Evolutionary conservation across 2,113 vertebrate genomes (phyloP), one percentile per base, ranked within the genome.

Genomic region (Tachysurus fulvidraco): DNA sequence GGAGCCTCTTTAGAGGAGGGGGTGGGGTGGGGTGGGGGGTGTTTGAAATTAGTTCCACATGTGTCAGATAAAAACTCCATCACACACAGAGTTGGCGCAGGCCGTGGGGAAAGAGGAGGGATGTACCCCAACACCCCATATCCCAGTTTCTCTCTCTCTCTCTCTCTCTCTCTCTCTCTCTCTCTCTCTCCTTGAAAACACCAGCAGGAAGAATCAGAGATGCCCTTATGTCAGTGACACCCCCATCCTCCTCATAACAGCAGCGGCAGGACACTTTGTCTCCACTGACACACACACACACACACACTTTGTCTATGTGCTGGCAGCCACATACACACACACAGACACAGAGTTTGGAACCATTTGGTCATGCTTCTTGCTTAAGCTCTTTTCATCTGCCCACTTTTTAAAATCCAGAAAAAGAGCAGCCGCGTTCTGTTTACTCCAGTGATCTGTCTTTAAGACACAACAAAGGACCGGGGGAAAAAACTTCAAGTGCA

Each of bases 1-100:
- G 41, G 83, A 84, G 65, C 55, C 85, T 81, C 67, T 83, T 74
- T 60, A 64, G 23, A 86, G 84, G 86, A 82, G 83, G 83, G 86
- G 85, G 85, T 77, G 79, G 79, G 90, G 84, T 73, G 74, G 86
- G 88, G 85, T 92, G 91, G 93, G 94, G 94, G 83, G 82, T 82
- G 84, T 79, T 60, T 89, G 91, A 95, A 95, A 95, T 95, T 92
- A 93, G 91, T 93, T 94, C 94, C 95, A 95, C 93, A 95, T 96
- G 95, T 92, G 94, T 92, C 90, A 88, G 91, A 92, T 90, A 89
- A 93, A 88, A 88, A 88, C 81, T 81, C 86, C 59, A 73, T 83
- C 86, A 86, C 85, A 87, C 86, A 87, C 80, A 87, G 86, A 87
- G 86, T 64, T 87, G 86, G 86, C 86, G 44, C 86, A 78, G 81